phyloP scores from a whole-genome alignment of 2,113 vertebrate species.

The Phalacrocorax brasilianus region DNA sequence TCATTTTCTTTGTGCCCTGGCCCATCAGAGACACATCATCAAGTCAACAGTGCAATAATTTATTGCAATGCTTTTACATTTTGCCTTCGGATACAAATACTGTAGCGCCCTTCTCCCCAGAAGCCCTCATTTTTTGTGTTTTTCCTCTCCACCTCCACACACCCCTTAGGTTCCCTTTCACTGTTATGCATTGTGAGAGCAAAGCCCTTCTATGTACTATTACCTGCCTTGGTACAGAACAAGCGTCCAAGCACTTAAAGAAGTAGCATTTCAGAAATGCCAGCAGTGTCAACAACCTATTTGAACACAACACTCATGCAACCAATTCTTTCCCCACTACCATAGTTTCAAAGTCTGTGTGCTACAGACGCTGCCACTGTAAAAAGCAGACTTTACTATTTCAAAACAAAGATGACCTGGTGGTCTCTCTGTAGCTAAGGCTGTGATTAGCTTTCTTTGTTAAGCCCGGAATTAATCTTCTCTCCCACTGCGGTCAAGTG shows the following conservation, averaged over 20 bases:
- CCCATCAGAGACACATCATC: not conserved
- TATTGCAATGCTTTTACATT: not conserved
- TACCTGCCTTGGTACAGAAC: not conserved
- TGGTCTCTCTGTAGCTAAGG: not conserved
- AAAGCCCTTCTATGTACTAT: not conserved
- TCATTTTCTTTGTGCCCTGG: not conserved
- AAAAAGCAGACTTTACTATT: not conserved
- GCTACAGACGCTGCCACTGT: not conserved
- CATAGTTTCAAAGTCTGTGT: not conserved
- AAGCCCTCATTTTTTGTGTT: not conserved
- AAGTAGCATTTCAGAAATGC: not conserved
- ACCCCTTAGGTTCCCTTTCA: not conserved
- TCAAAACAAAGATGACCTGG: not conserved
- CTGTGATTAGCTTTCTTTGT: not conserved
- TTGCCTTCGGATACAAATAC: not conserved
- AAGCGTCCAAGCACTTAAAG: not conserved
- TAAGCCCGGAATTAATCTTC: not conserved
- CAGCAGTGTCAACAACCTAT: not conserved
- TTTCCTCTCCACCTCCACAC: not conserved
- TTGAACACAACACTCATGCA: not conserved
- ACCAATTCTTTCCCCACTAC: not conserved
- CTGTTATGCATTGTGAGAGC: not conserved
- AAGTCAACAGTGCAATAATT: not conserved
- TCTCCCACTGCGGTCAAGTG: not conserved
- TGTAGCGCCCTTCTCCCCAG: not conserved